phyloP scores from a whole-genome alignment of 2,888 invertebrate genomes.

The Junonia oenone region DNA sequence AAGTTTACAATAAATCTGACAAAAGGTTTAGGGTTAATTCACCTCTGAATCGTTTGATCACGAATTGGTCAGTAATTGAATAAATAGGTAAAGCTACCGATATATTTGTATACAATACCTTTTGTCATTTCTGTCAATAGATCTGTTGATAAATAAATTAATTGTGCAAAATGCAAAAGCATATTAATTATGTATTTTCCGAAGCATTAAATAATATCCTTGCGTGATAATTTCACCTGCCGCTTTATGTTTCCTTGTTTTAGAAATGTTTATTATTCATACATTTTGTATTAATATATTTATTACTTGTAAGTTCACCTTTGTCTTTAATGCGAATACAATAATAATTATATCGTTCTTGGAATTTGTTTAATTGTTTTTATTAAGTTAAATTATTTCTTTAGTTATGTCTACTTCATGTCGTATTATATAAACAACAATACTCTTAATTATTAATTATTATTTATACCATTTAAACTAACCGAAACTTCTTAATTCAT shows the following conservation, averaged over 20 bases:
- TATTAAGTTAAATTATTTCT: not conserved
- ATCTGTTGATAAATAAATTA: not conserved
- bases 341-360: not conserved
- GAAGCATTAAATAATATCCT: slow-evolving; percentile 21
- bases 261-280: slow-evolving; percentile 16
- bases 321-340: not conserved
- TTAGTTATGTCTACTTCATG: not conserved
- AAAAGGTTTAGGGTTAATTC: not conserved
- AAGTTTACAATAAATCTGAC: not conserved
- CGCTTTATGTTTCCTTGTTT: slow-evolving; percentile 20
- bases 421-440: not conserved
- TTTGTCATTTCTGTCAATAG: not conserved
- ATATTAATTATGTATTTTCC: slow-evolving; percentile 13
- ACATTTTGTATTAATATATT: slow-evolving; percentile 9
- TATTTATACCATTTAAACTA: not conserved
- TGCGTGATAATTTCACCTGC: slow-evolving; percentile 29
- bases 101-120: not conserved
- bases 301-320: slow-evolving; percentile 8
- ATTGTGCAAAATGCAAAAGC: not conserved
- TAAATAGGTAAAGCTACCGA: not conserved
- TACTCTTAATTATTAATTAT: not conserved
- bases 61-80: not conserved
- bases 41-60: not conserved
- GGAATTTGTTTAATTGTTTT: not conserved
- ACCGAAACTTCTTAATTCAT: not conserved